Evolutionary conservation across 2,888 invertebrate genomes (phyloP).

Genomic region (Patella pellucida): DNA sequence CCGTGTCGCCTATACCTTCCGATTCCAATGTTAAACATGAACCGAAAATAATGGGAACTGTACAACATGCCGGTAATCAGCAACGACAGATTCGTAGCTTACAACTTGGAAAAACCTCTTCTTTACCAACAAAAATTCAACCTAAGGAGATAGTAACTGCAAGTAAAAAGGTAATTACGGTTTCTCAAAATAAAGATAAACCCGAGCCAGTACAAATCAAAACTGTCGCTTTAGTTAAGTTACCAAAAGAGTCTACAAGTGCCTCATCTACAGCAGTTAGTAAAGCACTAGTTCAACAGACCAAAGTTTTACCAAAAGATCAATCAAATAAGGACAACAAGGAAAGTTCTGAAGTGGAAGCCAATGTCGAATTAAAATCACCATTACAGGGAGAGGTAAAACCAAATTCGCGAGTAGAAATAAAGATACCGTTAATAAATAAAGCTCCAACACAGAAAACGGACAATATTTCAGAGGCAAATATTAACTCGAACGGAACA

Average conservation of each 20-base stretch:
- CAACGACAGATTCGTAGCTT: neutral
- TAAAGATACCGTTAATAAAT: neutral
- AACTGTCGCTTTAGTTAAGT: neutral
- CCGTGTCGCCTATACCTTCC: too few relatives aligned
- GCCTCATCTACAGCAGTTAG: too few relatives aligned
- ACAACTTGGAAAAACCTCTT: neutral
- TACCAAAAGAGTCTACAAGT: neutral
- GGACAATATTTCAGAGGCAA: neutral
- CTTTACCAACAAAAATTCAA: conserved; percentile 4
- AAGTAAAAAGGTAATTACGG: neutral
- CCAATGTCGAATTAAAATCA: too few relatives aligned
- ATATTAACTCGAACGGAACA: neutral
- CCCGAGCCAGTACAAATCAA: neutral
- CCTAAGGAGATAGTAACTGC: conserved; percentile 6
- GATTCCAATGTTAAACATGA: neutral
- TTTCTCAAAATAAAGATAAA: too few relatives aligned
- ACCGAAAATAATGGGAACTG: neutral
- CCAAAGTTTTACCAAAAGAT: too few relatives aligned
- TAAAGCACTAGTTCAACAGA: too few relatives aligned
- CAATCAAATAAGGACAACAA: too few relatives aligned
- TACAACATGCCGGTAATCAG: neutral
- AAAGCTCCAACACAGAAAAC: neutral
- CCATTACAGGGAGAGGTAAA: too few relatives aligned
- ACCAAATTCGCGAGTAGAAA: neutral
- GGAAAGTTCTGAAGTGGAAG: too few relatives aligned